phyloP scores from a whole-genome alignment of 2,113 vertebrate species.

The Mastomys natalensis region DNA sequence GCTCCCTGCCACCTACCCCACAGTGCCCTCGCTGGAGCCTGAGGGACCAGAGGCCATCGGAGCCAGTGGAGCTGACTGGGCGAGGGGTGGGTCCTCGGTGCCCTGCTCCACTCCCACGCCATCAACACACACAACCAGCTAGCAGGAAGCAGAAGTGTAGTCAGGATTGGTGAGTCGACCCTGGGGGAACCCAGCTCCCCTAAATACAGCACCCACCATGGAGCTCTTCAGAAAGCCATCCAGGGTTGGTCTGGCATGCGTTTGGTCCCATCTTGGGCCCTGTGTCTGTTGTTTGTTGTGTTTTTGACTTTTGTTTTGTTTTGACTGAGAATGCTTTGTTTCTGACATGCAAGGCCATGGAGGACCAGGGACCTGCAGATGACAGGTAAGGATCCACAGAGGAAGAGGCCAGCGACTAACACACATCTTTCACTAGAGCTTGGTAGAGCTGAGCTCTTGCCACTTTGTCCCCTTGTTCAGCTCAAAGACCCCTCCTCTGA shows the following conservation, averaged over 20 bases:
- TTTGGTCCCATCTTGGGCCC: neutral
- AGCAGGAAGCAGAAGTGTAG: accelerated
- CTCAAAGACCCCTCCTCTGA: neutral
- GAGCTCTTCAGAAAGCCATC: neutral
- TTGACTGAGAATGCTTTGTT: neutral
- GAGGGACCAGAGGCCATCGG: neutral
- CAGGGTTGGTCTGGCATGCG: neutral
- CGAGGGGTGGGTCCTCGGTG: accelerated
- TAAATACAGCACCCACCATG: neutral
- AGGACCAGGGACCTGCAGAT: accelerated
- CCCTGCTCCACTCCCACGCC: too few relatives aligned
- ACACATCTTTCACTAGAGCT: neutral
- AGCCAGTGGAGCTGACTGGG: neutral
- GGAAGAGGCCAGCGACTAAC: neutral
- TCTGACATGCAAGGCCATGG: neutral
- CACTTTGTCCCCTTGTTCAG: neutral
- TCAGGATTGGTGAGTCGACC: neutral
- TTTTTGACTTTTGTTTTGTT: too few relatives aligned
- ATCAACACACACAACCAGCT: accelerated
- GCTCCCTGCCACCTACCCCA: slow-evolving; percentile 8
- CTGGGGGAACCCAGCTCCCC: neutral
- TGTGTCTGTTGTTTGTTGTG: too few relatives aligned
- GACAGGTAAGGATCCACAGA: neutral
- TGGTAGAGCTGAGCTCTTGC: neutral
- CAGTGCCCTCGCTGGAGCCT: neutral